Evolutionary conservation across 2,113 vertebrate species (phyloP).

Genomic region (Scopus umbretta): DNA sequence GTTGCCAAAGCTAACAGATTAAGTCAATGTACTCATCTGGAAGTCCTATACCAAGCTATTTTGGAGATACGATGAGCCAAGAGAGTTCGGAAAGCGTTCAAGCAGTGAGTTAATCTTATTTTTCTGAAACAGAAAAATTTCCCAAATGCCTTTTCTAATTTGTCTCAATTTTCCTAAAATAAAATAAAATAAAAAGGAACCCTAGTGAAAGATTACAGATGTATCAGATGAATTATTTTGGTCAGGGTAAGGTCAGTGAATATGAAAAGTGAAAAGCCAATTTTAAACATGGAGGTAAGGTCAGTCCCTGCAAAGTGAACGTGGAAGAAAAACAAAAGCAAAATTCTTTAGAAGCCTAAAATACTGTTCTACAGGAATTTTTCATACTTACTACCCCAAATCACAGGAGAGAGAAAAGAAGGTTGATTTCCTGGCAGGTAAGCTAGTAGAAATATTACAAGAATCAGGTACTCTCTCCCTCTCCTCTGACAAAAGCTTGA

Average conservation of each 20-base stretch:
- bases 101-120: conserved; percentile 15
- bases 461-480: background rate
- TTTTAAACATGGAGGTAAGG: background rate
- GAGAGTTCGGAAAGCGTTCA: background rate
- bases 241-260: background rate
- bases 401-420: background rate
- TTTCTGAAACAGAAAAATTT: conserved; percentile 22
- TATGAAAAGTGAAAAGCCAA: background rate
- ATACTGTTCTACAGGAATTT: background rate
- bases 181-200: background rate
- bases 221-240: background rate
- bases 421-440: background rate
- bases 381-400: background rate
- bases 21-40: conserved; percentile 28
- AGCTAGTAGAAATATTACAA: background rate
- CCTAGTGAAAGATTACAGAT: background rate
- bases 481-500: background rate
- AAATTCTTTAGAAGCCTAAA: background rate
- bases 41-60: background rate
- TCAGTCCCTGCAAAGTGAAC: background rate
- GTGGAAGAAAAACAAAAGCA: background rate
- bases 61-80: background rate
- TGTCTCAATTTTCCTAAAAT: background rate
- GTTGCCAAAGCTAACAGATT: conserved; percentile 40
- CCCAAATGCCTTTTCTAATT: conserved; percentile 5